Conservation (phyloP, 2,888 invertebrate genomes). For the Actias luna region DNA sequence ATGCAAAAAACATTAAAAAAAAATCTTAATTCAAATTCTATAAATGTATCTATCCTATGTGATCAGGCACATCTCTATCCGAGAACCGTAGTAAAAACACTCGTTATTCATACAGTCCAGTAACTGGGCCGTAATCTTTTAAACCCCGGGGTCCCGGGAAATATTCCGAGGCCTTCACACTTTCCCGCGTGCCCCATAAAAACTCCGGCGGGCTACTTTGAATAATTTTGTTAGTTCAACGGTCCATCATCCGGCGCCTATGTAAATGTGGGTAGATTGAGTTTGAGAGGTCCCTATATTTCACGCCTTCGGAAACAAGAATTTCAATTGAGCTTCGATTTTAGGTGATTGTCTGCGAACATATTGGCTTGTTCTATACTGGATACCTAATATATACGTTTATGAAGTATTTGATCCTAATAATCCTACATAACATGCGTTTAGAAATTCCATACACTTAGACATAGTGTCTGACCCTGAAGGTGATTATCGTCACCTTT, state of each 20-base stretch:
- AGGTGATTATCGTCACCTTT: too few species aligned
- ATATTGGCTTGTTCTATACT: background rate
- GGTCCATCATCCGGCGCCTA: constrained; percentile 64
- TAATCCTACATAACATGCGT: too few species aligned
- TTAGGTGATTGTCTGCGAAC: background rate
- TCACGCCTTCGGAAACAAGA: constrained; percentile 24
- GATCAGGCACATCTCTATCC: constrained; percentile 12
- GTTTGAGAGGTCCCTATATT: constrained; percentile 37
- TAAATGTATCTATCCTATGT: background rate
- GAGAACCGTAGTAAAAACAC: constrained; percentile 35
- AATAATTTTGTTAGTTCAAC: constrained; percentile 74
- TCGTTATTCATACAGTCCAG: constrained; percentile 51
- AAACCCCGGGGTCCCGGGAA: constrained; percentile 32
- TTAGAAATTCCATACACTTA: too few species aligned
- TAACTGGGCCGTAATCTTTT: constrained; percentile 47
- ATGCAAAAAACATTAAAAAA: background rate
- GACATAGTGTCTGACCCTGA: too few species aligned
- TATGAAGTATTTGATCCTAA: too few species aligned
- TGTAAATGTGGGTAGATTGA: constrained; percentile 69
- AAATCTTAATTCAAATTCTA: background rate
- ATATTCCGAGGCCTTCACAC: constrained; percentile 37
- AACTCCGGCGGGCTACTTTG: constrained; percentile 65
- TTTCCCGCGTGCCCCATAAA: constrained; percentile 44
- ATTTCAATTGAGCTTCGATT: constrained; percentile 12
- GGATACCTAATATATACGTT: background rate